These are phyloP conservation scores for Nerophis ophidion DNA, from an alignment of 2,113 vertebrate species.

Conservation along the genomic window DNA sequence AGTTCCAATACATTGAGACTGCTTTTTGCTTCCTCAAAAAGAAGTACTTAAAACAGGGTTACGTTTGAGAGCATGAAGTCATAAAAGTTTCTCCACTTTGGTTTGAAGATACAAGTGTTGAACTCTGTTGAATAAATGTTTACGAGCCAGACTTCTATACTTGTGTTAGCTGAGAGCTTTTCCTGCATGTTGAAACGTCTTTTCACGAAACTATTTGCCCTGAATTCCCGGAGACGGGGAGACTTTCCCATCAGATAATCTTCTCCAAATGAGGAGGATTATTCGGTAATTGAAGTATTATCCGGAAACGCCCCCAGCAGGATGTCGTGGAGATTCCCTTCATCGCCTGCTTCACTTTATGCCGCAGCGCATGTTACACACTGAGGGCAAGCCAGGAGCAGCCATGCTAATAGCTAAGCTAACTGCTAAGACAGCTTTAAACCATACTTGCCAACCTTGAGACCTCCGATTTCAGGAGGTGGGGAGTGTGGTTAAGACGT, in stretches of 20 bases:
- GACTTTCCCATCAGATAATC: slow-evolving; percentile 41
- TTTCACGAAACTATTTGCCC: slow-evolving; percentile 22
- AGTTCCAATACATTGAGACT: too few relatives aligned
- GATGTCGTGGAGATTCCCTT: slow-evolving; percentile 1
- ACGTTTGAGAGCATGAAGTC: too few relatives aligned
- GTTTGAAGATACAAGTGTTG: background rate
- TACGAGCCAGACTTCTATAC: background rate
- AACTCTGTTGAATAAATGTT: slow-evolving; percentile 29
- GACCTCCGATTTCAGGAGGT: too few relatives aligned
- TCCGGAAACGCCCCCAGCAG: slow-evolving; percentile 11
- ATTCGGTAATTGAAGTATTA: slow-evolving; percentile 4
- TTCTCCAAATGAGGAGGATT: slow-evolving; percentile 42
- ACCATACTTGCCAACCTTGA: too few relatives aligned
- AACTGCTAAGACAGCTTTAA: too few relatives aligned
- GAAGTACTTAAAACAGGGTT: too few relatives aligned
- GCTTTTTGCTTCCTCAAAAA: too few relatives aligned
- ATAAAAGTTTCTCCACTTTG: background rate
- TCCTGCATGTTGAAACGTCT: slow-evolving; percentile 13
- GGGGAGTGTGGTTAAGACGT: too few relatives aligned
- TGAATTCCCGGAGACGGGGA: slow-evolving; percentile 21
- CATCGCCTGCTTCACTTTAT: background rate
- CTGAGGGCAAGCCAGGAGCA: too few relatives aligned
- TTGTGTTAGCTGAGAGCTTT: slow-evolving; percentile 17
- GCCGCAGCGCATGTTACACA: too few relatives aligned
- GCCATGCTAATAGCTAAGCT: too few relatives aligned